phyloP scores from a whole-genome alignment of 2,888 invertebrate genomes.

The Idaea dimidiata region DNA sequence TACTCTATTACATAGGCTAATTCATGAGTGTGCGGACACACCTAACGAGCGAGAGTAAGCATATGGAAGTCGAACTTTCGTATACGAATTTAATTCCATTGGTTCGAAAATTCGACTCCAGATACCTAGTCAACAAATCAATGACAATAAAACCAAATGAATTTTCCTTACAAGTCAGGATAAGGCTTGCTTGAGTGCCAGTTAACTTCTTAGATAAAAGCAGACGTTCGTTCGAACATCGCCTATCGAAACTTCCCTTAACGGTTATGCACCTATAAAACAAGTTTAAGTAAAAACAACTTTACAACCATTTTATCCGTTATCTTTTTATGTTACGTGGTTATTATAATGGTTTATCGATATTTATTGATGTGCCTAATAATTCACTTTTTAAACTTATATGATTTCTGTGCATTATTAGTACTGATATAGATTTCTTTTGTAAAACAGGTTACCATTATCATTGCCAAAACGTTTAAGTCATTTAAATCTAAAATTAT shows the following conservation, averaged over 20 bases:
- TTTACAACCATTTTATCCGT: constrained; percentile 69
- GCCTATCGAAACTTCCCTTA: constrained; percentile 70
- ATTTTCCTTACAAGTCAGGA: constrained; percentile 8
- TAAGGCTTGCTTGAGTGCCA: not conserved
- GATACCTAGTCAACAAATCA: not conserved
- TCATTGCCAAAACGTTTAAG: no score
- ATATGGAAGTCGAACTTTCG: no score
- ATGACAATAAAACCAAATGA: constrained; percentile 5
- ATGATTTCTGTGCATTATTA: no score
- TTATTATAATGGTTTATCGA: constrained; percentile 39
- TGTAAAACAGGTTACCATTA: no score
- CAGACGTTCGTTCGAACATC: constrained; percentile 36
- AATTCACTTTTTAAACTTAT: no score
- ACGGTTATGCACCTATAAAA: constrained; percentile 74
- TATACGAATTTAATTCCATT: no score
- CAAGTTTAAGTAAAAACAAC: constrained; percentile 74
- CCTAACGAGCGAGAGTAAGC: no score
- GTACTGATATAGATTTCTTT: no score
- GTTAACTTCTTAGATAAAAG: not conserved
- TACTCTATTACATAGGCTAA: no score
- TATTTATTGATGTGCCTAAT: constrained; percentile 22
- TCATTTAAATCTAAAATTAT: no score
- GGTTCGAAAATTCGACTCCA: no score
- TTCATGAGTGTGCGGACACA: no score
- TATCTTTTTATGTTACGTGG: constrained; percentile 57